Conservation (phyloP, 2,113 vertebrate genomes). For the Colinus virginianus region DNA sequence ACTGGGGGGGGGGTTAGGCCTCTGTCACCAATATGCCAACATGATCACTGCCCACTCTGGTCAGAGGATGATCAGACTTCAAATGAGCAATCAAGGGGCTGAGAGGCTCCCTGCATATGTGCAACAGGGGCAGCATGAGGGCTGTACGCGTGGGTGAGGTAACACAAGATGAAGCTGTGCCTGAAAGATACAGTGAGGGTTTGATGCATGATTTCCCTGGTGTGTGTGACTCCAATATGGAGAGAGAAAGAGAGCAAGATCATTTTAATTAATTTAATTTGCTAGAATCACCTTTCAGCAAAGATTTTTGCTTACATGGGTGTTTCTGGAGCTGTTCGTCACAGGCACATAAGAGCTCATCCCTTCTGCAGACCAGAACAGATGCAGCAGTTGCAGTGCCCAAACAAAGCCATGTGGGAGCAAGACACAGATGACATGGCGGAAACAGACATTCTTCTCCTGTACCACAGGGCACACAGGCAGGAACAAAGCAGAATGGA, state of each 20-base stretch:
- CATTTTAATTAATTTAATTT: constrained; percentile 4
- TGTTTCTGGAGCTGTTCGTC: background rate
- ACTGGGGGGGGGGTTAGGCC: background rate
- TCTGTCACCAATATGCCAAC: background rate
- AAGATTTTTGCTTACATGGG: background rate
- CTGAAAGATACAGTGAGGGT: background rate
- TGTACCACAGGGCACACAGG: background rate
- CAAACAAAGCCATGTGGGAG: rapidly evolving
- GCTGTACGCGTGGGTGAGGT: background rate
- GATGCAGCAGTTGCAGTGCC: rapidly evolving
- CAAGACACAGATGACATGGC: background rate
- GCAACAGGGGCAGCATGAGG: background rate
- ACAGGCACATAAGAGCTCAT: background rate
- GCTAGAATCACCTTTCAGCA: background rate
- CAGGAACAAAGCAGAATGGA: background rate
- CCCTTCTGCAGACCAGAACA: background rate
- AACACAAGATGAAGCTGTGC: background rate
- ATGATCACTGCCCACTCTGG: background rate
- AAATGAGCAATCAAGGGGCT: background rate
- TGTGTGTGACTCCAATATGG: background rate
- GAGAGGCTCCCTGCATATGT: background rate
- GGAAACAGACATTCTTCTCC: background rate
- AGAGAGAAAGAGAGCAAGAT: background rate
- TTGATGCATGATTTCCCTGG: background rate
- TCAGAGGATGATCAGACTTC: background rate